phyloP scores from a whole-genome alignment of 2,113 vertebrate genomes.

The Brachirus orientalis region DNA sequence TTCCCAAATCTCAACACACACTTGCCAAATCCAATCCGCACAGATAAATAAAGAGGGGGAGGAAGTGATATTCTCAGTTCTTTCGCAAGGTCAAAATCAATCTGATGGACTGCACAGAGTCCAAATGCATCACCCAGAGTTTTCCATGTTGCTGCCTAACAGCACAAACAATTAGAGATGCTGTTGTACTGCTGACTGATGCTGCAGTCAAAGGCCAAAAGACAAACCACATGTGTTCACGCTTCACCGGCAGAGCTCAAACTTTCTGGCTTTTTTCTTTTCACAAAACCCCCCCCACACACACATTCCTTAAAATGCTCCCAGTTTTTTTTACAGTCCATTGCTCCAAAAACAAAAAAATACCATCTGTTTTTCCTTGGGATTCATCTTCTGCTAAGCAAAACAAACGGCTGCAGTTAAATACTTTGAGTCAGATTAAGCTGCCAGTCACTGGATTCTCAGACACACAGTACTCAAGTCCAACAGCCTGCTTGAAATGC shows the following conservation, averaged over 20 bases:
- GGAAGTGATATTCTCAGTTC: constrained; percentile 25
- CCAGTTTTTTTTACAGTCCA: constrained; percentile 36
- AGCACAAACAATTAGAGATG: constrained; percentile 32
- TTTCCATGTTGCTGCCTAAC: constrained; percentile 38
- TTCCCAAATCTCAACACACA: constrained; percentile 26
- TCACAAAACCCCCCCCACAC: constrained; percentile 24
- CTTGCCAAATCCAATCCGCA: constrained; percentile 43
- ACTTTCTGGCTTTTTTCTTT: no score
- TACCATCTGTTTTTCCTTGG: constrained; percentile 66
- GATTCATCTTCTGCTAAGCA: constrained; percentile 47
- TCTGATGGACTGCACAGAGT: constrained; percentile 31
- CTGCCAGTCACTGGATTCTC: constrained; percentile 59
- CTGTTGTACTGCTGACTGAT: constrained; percentile 5
- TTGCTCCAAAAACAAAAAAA: constrained; percentile 68
- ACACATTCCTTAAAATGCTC: constrained; percentile 36
- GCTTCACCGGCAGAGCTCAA: constrained; percentile 25
- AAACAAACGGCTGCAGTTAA: constrained; percentile 70
- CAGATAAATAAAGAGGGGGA: constrained; percentile 30
- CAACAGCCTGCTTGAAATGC: constrained; percentile 45
- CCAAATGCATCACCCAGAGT: constrained; percentile 50
- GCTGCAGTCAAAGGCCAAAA: constrained; percentile 18
- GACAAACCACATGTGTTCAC: constrained; percentile 42
- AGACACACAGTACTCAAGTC: constrained; percentile 48
- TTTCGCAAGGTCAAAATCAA: constrained; percentile 39
- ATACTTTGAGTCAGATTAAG: constrained; percentile 78